These are phyloP conservation scores for Nannoperca australis DNA, from an alignment of 2,797 vertebrate genomes.

Conservation along the genomic window DNA sequence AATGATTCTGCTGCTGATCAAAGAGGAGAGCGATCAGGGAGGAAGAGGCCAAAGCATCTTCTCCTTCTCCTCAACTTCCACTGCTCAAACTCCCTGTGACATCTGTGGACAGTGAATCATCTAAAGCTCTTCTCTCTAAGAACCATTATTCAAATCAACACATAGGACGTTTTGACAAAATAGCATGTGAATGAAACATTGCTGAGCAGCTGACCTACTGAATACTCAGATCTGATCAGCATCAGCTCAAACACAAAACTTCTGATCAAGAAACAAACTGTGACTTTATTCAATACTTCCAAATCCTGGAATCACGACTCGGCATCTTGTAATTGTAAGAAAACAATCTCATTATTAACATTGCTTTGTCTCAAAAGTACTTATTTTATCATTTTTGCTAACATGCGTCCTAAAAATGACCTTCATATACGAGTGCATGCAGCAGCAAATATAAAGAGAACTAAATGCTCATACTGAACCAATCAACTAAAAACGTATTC, in stretches of 20 bases:
- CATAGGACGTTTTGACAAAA: not conserved
- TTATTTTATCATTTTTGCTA: not conserved
- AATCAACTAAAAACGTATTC: too few relatives aligned
- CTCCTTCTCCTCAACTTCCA: constrained; percentile 31
- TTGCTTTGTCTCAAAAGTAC: not conserved
- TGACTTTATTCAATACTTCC: not conserved
- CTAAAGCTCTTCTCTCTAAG: not conserved
- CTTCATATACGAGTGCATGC: not conserved
- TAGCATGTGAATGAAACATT: constrained; percentile 1
- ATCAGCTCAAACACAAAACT: not conserved
- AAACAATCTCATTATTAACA: not conserved
- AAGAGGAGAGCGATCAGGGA: constrained; percentile 35
- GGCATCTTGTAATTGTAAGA: not conserved
- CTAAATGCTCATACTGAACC: too few relatives aligned
- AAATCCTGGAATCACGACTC: not conserved
- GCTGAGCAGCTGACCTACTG: not conserved
- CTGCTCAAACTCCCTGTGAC: constrained; percentile 33
- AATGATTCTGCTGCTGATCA: constrained; percentile 54
- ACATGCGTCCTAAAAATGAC: not conserved
- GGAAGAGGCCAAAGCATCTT: constrained; percentile 38
- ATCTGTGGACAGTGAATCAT: not conserved
- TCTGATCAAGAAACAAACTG: not conserved
- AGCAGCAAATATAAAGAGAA: too few relatives aligned
- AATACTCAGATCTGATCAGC: not conserved
- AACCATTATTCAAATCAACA: not conserved